A percentile compares a stretch with the other conserved stretches of the same genome.
Conservation (phyloP, 2,797 vertebrate genomes). For the Enteromius treurensis region DNA sequence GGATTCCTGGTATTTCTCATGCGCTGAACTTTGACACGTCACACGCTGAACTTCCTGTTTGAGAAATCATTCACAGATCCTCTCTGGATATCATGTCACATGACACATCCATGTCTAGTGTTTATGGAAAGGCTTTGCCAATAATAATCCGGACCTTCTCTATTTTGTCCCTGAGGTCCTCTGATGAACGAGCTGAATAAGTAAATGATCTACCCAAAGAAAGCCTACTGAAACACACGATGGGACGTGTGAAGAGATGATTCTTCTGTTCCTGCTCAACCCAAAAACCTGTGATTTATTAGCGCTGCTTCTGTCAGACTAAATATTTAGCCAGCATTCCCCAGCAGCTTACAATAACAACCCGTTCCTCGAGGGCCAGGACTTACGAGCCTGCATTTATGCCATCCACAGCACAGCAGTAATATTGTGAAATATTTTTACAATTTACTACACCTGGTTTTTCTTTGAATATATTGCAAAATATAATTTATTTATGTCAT, state of each 20-base stretch:
- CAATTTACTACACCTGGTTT: too few relatives aligned
- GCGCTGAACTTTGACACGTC: slow-evolving; percentile 24
- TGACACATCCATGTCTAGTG: slow-evolving; percentile 30
- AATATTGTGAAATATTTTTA: too few relatives aligned
- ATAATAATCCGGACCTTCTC: not conserved
- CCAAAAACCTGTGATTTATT: slow-evolving; percentile 76
- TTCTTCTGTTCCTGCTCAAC: slow-evolving; percentile 43
- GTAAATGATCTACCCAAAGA: not conserved
- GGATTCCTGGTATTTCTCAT: slow-evolving; percentile 32
- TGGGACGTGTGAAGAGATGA: slow-evolving; percentile 30
- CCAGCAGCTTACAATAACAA: slow-evolving; percentile 77
- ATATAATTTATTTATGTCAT: not conserved
- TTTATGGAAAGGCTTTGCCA: slow-evolving; percentile 44
- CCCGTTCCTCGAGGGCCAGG: slow-evolving; percentile 67
- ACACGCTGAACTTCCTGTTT: not conserved
- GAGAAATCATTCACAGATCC: slow-evolving; percentile 16
- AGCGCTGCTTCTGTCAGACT: slow-evolving; percentile 74
- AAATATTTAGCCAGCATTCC: slow-evolving; percentile 82
- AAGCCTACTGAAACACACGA: slow-evolving; percentile 17
- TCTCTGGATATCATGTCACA: slow-evolving; percentile 50
- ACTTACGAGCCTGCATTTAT: not conserved
- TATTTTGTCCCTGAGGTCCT: not conserved
- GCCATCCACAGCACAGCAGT: too few relatives aligned
- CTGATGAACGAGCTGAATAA: not conserved
- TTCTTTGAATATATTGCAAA: too few relatives aligned